Percentiles rank a stretch among this genome's conserved stretches.
phyloP scores from a whole-genome alignment of 1,140 invertebrate species.

The Cylas formicarius region DNA sequence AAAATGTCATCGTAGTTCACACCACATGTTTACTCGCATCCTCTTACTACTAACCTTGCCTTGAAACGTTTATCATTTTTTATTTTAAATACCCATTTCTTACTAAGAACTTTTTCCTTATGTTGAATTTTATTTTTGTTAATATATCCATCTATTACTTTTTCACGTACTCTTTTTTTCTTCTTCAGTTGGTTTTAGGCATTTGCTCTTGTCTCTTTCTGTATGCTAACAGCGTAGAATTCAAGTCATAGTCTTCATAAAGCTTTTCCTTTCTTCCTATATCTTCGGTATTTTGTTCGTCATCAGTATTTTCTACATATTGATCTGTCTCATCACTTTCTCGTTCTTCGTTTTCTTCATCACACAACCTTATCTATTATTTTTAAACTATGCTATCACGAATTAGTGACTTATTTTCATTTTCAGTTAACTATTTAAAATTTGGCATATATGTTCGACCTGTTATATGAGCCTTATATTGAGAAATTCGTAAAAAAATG shows the following conservation, averaged over 20 bases:
- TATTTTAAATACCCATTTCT: conserved; percentile 39
- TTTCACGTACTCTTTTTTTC: conserved; percentile 13
- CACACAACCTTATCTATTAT: neutral
- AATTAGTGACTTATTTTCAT: too few species aligned
- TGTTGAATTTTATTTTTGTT: neutral
- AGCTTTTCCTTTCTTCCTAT: neutral
- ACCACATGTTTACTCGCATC: conserved; percentile 37
- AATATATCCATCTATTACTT: conserved; percentile 16
- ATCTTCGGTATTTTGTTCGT: conserved; percentile 3
- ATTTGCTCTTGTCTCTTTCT: neutral
- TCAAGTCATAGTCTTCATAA: neutral
- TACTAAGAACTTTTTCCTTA: conserved; percentile 3
- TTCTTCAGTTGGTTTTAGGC: conserved; percentile 27
- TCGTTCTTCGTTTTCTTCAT: neutral
- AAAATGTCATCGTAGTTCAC: conserved; percentile 40
- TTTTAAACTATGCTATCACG: neutral
- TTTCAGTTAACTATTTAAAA: too few species aligned
- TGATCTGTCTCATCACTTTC: neutral
- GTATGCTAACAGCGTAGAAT: neutral
- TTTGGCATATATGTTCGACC: too few species aligned
- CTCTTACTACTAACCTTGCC: conserved; percentile 41
- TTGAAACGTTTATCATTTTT: conserved; percentile 35
- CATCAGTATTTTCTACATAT: neutral
- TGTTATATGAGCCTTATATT: too few species aligned
- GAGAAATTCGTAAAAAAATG: too few species aligned